Conservation (phyloP, 1,140 invertebrate genomes). For the Coenobita brevimanus region DNA sequence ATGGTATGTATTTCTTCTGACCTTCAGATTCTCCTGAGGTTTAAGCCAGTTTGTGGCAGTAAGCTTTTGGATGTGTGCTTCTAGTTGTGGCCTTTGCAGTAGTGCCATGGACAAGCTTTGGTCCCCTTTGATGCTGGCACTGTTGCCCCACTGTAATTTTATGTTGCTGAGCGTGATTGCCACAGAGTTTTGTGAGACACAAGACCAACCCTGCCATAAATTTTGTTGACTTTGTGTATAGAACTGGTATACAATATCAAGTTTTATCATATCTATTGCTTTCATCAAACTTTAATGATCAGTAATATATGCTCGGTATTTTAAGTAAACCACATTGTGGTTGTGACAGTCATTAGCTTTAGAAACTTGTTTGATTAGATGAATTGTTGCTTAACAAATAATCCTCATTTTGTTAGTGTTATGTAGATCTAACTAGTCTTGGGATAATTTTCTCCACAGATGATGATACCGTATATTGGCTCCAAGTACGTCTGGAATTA, state of each 20-base stretch:
- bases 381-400: no score
- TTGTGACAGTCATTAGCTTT: no score
- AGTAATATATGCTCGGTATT: neutral
- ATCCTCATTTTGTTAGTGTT: no score
- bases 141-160: neutral
- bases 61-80: conserved; percentile 42
- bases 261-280: neutral
- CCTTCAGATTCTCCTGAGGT: conserved; percentile 2
- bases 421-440: no score
- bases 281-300: neutral
- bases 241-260: no score
- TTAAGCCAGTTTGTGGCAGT: conserved; percentile 2
- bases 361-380: no score
- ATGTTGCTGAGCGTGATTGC: conserved; percentile 49
- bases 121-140: neutral
- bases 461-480: no score
- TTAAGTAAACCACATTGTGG: neutral
- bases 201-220: conserved; percentile 27
- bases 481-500: no score
- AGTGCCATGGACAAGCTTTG: conserved; percentile 9
- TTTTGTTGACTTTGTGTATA: neutral
- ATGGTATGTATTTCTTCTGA: neutral
- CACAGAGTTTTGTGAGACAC: conserved; percentile 51
- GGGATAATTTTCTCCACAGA: no score
- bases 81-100: conserved; percentile 39